These are phyloP conservation scores for Pristionchus fissidentatus DNA, from an alignment of 2,888 invertebrate genomes.

Conservation along the genomic window DNA sequence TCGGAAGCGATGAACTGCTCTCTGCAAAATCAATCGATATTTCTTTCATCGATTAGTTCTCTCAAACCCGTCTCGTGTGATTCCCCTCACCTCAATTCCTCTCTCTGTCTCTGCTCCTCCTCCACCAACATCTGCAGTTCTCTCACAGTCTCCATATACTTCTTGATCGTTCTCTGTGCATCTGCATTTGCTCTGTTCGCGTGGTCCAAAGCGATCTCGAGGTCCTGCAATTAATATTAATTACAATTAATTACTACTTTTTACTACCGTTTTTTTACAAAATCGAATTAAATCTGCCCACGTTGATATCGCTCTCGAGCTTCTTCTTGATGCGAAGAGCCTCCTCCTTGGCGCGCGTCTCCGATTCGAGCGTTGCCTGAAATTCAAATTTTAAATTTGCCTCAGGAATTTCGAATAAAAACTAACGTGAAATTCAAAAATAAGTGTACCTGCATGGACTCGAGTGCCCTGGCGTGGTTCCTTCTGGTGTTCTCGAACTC, in stretches of 20 bases:
- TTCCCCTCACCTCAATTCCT: constrained; percentile 48
- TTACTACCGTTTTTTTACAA: too few relatives aligned
- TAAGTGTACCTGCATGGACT: constrained; percentile 88
- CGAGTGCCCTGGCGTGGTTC: constrained; percentile 99
- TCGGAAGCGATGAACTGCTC: constrained; percentile 97
- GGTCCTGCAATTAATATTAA: constrained; percentile 81
- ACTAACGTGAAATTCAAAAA: background rate
- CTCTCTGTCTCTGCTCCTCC: constrained; percentile 48
- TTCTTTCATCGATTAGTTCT: background rate
- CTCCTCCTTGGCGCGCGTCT: constrained; percentile 80
- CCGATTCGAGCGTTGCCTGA: constrained; percentile 72
- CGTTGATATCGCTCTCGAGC: constrained; percentile 99
- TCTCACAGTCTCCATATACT: constrained; percentile 96
- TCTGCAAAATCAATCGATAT: constrained; percentile 78
- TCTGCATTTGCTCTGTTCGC: constrained; percentile 87
- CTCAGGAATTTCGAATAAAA: background rate
- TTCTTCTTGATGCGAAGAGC: constrained; percentile 99
- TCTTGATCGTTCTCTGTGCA: constrained; percentile 88
- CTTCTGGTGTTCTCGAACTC: constrained; percentile 98
- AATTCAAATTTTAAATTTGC: background rate
- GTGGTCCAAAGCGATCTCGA: constrained; percentile 97
- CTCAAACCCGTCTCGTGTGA: background rate
- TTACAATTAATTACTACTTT: too few relatives aligned
- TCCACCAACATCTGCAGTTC: constrained; percentile 75
- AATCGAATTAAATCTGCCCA: constrained; percentile 37